These are phyloP conservation scores for Miniopterus natalensis DNA, from an alignment of 2,113 vertebrate species.

Conservation along the genomic window DNA sequence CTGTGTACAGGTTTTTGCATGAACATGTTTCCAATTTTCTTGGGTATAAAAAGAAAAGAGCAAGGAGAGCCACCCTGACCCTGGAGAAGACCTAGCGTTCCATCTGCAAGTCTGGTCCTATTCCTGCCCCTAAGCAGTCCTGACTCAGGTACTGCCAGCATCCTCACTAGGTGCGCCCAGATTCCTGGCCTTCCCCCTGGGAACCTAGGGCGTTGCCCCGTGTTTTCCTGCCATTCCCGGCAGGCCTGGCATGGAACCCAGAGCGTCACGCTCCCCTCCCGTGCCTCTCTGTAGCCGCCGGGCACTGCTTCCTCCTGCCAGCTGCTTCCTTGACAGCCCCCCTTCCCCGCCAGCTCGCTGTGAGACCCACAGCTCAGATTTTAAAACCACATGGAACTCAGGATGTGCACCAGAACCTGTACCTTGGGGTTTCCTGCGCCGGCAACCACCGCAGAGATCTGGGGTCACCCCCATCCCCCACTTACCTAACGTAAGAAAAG, in stretches of 20 bases:
- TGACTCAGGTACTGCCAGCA: not conserved
- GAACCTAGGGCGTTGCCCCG: not conserved
- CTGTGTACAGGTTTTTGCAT: too few relatives aligned
- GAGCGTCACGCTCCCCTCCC: not conserved
- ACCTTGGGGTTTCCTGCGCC: not conserved
- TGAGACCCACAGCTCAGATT: not conserved
- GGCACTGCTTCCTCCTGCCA: not conserved
- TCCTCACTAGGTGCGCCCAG: not conserved
- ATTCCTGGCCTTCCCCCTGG: not conserved
- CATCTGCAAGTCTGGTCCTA: conserved; percentile 9
- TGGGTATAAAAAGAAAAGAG: not conserved
- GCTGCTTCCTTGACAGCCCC: not conserved
- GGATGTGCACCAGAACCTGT: not conserved
- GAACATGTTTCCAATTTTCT: too few relatives aligned
- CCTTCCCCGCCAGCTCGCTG: not conserved
- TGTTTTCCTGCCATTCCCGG: not conserved
- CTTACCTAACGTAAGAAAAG: conserved; percentile 79
- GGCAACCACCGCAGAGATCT: not conserved
- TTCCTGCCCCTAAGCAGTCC: not conserved
- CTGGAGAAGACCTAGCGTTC: not conserved
- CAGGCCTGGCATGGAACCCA: not conserved
- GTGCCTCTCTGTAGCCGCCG: not conserved
- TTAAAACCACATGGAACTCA: not conserved
- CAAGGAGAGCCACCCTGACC: not conserved
- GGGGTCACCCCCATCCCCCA: not conserved